These are phyloP conservation scores for Halichoerus grypus DNA, from an alignment of 2,113 vertebrate genomes.

Conservation along the genomic window DNA sequence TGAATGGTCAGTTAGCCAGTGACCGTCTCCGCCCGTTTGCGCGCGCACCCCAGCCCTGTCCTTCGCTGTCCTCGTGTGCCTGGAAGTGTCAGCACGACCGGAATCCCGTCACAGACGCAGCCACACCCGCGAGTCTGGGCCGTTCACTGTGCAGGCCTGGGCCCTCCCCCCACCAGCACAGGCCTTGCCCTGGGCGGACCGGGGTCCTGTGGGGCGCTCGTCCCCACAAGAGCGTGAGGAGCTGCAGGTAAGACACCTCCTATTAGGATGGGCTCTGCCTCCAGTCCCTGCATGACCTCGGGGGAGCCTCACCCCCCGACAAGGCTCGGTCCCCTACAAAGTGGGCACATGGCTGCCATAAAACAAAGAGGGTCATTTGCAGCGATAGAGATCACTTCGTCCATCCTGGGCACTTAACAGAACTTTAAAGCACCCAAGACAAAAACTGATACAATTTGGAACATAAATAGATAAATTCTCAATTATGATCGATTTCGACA, in stretches of 20 bases:
- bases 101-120: neutral
- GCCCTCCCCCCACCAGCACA: no score
- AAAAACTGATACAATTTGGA: no score
- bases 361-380: no score
- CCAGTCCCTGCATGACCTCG: neutral
- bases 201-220: neutral
- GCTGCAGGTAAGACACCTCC: rapidly evolving
- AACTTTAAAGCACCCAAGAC: neutral
- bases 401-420: neutral
- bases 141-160: no score
- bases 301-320: neutral
- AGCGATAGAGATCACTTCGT: no score
- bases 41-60: neutral
- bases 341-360: no score
- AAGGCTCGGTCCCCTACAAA: neutral
- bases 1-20: neutral
- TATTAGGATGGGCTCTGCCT: neutral
- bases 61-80: rapidly evolving
- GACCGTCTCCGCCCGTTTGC: rapidly evolving
- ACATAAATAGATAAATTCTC: neutral
- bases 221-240: neutral
- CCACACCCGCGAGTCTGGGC: rapidly evolving
- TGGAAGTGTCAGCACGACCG: neutral
- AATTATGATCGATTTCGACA: no score
- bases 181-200: neutral